Percentiles rank a stretch among this genome's conserved stretches.
These are phyloP conservation scores for Plebejus anna DNA, from an alignment of 2,888 invertebrate genomes.

Conservation along the genomic window DNA sequence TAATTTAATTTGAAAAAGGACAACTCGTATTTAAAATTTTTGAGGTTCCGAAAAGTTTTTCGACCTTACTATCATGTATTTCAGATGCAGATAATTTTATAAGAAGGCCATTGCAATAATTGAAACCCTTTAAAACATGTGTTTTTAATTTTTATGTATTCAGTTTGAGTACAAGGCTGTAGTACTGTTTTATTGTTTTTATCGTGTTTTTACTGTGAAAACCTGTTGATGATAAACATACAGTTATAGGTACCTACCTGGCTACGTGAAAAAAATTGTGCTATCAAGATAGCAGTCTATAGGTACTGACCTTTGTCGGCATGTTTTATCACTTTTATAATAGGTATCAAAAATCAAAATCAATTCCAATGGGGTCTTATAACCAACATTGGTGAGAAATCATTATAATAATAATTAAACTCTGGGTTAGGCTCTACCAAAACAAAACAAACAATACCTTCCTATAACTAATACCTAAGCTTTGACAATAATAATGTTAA, in stretches of 20 bases:
- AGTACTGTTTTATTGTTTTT: background rate
- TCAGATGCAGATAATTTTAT: background rate
- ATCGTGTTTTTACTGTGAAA: background rate
- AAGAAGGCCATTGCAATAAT: background rate
- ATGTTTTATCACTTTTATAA: too few species aligned
- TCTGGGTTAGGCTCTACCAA: too few species aligned
- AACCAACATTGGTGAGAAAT: too few species aligned
- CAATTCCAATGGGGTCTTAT: too few species aligned
- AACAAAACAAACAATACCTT: background rate
- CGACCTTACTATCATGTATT: background rate
- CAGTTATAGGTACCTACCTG: too few species aligned
- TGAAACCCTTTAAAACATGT: constrained; percentile 10
- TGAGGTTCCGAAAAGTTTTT: background rate
- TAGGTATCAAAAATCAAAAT: too few species aligned
- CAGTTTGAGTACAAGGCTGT: constrained; percentile 2
- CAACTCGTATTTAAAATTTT: background rate
- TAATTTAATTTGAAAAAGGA: background rate
- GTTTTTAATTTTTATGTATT: background rate
- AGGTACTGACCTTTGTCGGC: too few species aligned
- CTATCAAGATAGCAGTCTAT: too few species aligned
- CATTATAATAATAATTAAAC: too few species aligned
- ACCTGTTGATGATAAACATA: too few species aligned
- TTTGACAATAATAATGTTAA: too few species aligned
- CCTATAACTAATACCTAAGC: background rate
- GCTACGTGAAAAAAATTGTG: too few species aligned